A percentile compares a stretch with the other conserved stretches of the same genome.
Conservation (phyloP, 2,797 vertebrate species). For the Leptoclinus maculatus region DNA sequence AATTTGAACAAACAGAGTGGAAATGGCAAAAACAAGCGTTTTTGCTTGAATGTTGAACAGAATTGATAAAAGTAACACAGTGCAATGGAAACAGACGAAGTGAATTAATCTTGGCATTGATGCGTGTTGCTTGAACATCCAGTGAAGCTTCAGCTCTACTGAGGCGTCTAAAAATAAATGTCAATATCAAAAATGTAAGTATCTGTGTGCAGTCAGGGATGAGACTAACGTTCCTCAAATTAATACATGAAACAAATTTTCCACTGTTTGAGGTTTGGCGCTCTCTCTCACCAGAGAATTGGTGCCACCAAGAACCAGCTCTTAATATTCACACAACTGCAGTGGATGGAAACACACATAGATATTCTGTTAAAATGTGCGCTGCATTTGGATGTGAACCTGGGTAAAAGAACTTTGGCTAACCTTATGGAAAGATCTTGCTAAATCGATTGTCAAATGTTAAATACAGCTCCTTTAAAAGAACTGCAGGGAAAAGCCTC, state of each 20-base stretch:
- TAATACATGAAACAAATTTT: neutral
- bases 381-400: neutral
- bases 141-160: neutral
- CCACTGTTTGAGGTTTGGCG: neutral
- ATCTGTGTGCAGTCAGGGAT: neutral
- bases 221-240: neutral
- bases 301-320: neutral
- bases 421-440: neutral
- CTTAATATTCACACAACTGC: neutral
- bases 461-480: conserved; percentile 1
- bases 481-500: conserved; percentile 5
- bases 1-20: neutral
- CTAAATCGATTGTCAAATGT: neutral
- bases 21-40: neutral
- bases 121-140: neutral
- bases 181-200: neutral
- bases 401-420: neutral
- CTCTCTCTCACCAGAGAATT: neutral
- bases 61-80: neutral
- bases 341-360: neutral
- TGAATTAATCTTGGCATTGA: neutral
- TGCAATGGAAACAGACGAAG: neutral
- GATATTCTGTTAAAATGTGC: neutral
- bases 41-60: neutral
- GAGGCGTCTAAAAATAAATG: neutral